Percentiles rank a stretch among this genome's conserved stretches.
Evolutionary conservation across 2,888 invertebrate genomes (phyloP).

Genomic region (Drosophila affinis): DNA sequence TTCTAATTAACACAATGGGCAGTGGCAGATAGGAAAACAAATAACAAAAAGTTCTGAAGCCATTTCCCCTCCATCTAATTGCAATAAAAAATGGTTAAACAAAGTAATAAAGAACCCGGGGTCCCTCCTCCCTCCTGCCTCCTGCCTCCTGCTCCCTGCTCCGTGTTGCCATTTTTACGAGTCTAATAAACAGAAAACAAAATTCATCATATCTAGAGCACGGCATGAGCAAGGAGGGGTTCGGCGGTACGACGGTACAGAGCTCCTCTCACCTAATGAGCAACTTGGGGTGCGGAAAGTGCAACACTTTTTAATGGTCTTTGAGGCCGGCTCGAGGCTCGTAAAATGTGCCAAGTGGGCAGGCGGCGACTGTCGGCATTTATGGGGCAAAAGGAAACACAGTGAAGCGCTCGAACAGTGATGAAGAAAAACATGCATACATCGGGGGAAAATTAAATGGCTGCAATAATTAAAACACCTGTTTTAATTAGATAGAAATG

Average conservation of each 20-base stretch:
- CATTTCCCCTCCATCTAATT: conserved; percentile 47
- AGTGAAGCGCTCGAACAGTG: conserved; percentile 5
- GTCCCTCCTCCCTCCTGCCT: conserved; percentile 3
- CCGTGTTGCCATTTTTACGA: conserved; percentile 58
- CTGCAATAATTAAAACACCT: conserved; percentile 78
- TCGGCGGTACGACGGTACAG: too few species aligned
- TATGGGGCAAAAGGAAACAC: conserved; percentile 45
- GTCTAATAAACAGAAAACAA: conserved; percentile 63
- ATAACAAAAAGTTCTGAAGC: conserved; percentile 11
- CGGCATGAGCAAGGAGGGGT: conserved; percentile 7
- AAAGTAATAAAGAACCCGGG: conserved; percentile 49
- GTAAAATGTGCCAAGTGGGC: conserved; percentile 72
- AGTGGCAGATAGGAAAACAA: conserved; percentile 1
- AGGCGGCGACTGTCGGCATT: conserved; percentile 44
- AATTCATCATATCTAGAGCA: conserved; percentile 78
- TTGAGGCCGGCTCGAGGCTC: conserved; percentile 52
- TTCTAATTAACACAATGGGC: conserved; percentile 57
- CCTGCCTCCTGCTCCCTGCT: background rate
- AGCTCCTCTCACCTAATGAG: conserved; percentile 64
- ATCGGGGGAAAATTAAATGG: conserved; percentile 62
- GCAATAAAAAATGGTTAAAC: conserved; percentile 67
- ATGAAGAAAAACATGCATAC: conserved; percentile 16
- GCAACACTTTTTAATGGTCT: conserved; percentile 65
- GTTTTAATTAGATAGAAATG: conserved; percentile 78
- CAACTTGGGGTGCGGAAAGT: conserved; percentile 60